Base-by-base conservation (phyloP, 2,888 invertebrate genomes). In the Pristionchus mayeri region DNA sequence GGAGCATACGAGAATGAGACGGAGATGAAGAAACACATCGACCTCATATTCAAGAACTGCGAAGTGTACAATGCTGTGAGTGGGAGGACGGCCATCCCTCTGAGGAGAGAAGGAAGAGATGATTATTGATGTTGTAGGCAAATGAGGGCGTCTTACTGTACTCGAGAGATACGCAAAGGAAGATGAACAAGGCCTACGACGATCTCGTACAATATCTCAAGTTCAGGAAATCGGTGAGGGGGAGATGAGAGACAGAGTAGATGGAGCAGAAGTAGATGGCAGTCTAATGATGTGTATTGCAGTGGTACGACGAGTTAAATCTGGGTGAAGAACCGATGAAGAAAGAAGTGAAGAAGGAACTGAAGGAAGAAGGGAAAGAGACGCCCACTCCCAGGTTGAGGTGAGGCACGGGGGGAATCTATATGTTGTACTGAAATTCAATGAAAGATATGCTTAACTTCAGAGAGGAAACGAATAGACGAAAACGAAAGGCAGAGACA, bases 31-130 rank as follows among this genome's bases (percentile, higher is more conserved):
- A 40, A 60, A 52, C 24, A 84, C 37, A 1, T 84, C 4, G 52
- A 84, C 27, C 52, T 84, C 37, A 71, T 84, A 3, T 84, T 84
- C 75, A 75, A n/a, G 13, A 84, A 84, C 54, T 34, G 30, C n/a
- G 11, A 34, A 7, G 0, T 16, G n/a, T 84, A 37, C 75, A 84
- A 84, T 54, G n/a, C 21, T 50, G 84, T 83, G 2, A 34, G 18
- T 60, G 57, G 21, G 6, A 21, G 57, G 21, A n/a, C 21, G 57
- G 57, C 24, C 21, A 57, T 21, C n/a, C n/a, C n/a, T n/a, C n/a
- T n/a, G n/a, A n/a, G n/a, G n/a, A n/a, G n/a, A n/a, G n/a, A n/a
- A n/a, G n/a, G n/a, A n/a, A n/a, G n/a, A 21, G 57, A 57, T n/a
- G 57, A 18, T n/a, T 4, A 13, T 18, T 3, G n/a, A 1, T 21